Evolutionary conservation across 2,113 vertebrate species (phyloP).

Genomic region (Himantopus leucocephalus): DNA sequence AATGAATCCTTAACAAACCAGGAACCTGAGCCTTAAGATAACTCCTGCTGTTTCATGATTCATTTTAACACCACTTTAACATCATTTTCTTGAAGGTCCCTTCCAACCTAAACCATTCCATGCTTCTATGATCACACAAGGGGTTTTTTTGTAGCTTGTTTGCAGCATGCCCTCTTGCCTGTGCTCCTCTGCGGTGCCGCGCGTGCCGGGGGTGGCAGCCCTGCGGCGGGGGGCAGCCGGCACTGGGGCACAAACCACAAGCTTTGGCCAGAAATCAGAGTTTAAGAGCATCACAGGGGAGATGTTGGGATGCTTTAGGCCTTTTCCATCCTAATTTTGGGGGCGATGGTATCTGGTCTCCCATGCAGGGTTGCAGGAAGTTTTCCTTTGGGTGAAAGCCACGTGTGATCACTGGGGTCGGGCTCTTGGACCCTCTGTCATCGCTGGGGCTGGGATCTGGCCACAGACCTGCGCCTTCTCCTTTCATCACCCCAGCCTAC

Average conservation of each 20-base stretch:
- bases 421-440: background rate
- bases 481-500: accelerated
- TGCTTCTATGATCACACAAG: too few relatives aligned
- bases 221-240: too few relatives aligned
- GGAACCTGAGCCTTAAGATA: background rate
- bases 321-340: background rate
- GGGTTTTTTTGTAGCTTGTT: background rate
- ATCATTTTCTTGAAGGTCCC: too few relatives aligned
- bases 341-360: accelerated
- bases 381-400: background rate
- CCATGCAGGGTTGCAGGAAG: background rate
- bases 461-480: background rate
- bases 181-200: accelerated
- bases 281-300: background rate
- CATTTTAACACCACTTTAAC: background rate
- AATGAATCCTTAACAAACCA: background rate
- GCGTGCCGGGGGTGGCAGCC: background rate
- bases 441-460: background rate
- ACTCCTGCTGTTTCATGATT: background rate
- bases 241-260: background rate
- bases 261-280: background rate
- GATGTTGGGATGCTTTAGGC: background rate
- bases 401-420: background rate
- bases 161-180: background rate
- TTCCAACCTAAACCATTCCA: too few relatives aligned